phyloP scores from a whole-genome alignment of 2,113 vertebrate species.

The Lampris megalopsis region DNA sequence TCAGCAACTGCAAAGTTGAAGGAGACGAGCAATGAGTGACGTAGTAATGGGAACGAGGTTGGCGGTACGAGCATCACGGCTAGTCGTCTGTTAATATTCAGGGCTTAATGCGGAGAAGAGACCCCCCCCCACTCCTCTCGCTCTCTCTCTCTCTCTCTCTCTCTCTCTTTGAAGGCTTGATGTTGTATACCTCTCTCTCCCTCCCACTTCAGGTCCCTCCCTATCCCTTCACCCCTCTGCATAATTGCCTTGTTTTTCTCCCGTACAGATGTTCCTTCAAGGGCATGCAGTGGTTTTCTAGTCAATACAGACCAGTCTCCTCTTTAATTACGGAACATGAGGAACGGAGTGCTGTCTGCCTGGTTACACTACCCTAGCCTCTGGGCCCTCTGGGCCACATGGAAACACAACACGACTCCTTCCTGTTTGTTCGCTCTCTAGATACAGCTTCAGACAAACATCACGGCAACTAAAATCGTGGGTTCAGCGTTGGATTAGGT shows the following conservation, averaged over 20 bases:
- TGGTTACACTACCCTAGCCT: conserved; percentile 57
- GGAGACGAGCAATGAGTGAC: conserved; percentile 37
- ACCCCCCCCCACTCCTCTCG: not conserved
- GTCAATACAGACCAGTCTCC: conserved; percentile 80
- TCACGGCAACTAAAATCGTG: not conserved
- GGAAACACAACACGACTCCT: conserved; percentile 41
- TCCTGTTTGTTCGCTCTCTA: conserved; percentile 49
- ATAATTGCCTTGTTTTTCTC: conserved; percentile 87
- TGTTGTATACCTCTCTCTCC: conserved; percentile 44
- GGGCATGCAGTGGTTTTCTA: conserved; percentile 82
- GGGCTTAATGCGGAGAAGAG: conserved; percentile 32
- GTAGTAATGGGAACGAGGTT: conserved; percentile 43
- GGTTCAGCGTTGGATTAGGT: conserved; percentile 19
- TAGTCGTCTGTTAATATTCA: conserved; percentile 28
- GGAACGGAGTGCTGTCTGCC: conserved; percentile 71
- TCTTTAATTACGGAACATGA: conserved; percentile 84
- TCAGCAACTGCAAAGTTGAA: conserved; percentile 21
- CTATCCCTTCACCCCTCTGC: conserved; percentile 61
- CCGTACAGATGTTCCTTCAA: conserved; percentile 84
- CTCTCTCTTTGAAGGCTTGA: conserved; percentile 41
- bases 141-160: conserved; percentile 25
- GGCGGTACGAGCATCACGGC: conserved; percentile 1
- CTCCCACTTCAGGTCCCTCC: conserved; percentile 66
- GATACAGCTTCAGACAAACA: conserved; percentile 32
- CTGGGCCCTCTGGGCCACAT: conserved; percentile 57